Conservation (phyloP, 2,113 vertebrate species). For the Coptodon bakossiorum region DNA sequence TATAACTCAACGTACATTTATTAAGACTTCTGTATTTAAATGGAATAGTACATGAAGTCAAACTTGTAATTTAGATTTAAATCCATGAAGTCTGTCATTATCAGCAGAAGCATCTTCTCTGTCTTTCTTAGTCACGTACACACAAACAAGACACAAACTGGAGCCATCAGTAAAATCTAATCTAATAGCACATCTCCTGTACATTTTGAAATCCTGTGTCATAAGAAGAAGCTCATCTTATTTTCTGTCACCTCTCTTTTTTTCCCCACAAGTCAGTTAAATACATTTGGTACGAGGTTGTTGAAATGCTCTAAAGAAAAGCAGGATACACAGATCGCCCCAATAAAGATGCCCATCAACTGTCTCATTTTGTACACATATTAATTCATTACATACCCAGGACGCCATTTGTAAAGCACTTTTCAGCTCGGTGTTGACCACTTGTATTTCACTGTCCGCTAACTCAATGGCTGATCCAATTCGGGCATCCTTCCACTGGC, state of each 20-base stretch:
- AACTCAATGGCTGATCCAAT: constrained; percentile 80
- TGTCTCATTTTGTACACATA: background rate
- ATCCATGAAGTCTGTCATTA: background rate
- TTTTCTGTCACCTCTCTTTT: background rate
- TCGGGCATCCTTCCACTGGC: constrained; percentile 74
- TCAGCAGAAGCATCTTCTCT: background rate
- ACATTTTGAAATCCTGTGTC: background rate
- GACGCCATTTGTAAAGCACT: constrained; percentile 74
- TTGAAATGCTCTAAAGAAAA: background rate
- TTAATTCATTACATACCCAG: constrained; percentile 72
- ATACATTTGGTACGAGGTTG: background rate
- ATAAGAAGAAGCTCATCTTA: background rate
- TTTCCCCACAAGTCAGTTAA: background rate
- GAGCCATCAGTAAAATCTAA: background rate
- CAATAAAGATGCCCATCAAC: background rate
- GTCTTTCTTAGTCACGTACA: background rate
- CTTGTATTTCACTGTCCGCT: constrained; percentile 75
- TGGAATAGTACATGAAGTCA: background rate
- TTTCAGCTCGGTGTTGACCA: constrained; percentile 73
- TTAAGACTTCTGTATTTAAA: background rate
- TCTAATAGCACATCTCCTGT: background rate
- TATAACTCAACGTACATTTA: background rate
- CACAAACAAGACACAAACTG: background rate
- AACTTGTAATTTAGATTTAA: background rate
- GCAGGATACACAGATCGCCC: background rate